Percentiles rank a stretch among this genome's conserved stretches.
These are phyloP conservation scores for Aquatica leii DNA, from an alignment of 2,888 invertebrate genomes.

Conservation along the genomic window DNA sequence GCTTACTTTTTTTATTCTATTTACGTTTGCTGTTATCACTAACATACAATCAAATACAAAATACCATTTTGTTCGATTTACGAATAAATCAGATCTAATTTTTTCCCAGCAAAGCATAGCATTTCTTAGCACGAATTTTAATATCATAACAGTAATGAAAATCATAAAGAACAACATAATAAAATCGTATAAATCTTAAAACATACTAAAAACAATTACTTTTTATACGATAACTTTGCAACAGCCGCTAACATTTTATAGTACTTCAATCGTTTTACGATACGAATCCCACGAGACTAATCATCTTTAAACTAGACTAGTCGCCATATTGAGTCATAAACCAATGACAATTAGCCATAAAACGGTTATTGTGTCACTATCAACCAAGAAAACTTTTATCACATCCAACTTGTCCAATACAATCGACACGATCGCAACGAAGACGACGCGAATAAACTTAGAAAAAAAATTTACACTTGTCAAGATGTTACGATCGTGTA, in stretches of 20 bases:
- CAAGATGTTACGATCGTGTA: slow-evolving; percentile 46
- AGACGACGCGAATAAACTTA: slow-evolving; percentile 26
- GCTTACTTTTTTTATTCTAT: too few species aligned
- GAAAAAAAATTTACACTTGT: slow-evolving; percentile 30
- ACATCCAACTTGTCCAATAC: slow-evolving; percentile 27
- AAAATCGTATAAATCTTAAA: slow-evolving; percentile 14
- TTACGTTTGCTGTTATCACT: too few species aligned
- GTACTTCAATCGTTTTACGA: slow-evolving; percentile 55
- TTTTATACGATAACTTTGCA: slow-evolving; percentile 53
- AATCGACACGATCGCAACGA: slow-evolving; percentile 43
- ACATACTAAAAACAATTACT: slow-evolving; percentile 53
- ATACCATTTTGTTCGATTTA: too few species aligned
- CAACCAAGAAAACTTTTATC: slow-evolving; percentile 36
- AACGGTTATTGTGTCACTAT: slow-evolving; percentile 58
- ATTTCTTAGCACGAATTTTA: too few species aligned
- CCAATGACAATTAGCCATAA: slow-evolving; percentile 62
- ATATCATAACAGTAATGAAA: too few species aligned
- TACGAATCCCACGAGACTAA: slow-evolving; percentile 57
- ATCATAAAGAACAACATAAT: too few species aligned
- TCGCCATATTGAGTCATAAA: slow-evolving; percentile 62
- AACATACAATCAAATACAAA: too few species aligned
- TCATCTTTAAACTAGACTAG: slow-evolving; percentile 60
- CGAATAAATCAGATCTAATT: too few species aligned
- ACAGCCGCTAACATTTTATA: slow-evolving; percentile 54
- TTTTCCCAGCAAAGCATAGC: too few species aligned